A percentile compares a stretch with the other conserved stretches of the same genome.
Conservation (phyloP, 2,797 vertebrate species). For the Stomatorhinus walkeri region DNA sequence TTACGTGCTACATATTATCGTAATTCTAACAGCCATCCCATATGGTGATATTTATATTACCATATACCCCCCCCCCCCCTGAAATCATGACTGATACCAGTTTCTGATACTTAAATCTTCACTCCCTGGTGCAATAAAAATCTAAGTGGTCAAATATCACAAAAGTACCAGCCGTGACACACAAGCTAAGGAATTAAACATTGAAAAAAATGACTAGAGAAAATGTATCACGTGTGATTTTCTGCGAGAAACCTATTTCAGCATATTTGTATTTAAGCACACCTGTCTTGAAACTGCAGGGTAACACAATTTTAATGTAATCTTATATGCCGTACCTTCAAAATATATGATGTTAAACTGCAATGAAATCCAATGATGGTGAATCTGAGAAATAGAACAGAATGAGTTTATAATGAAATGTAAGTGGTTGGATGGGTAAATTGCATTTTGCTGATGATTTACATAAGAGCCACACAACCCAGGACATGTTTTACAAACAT, state of each 20-base stretch:
- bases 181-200: neutral
- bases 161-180: neutral
- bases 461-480: conserved; percentile 9
- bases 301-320: neutral
- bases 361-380: conserved; percentile 10
- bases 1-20: neutral
- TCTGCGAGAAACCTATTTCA: neutral
- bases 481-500: conserved; percentile 12
- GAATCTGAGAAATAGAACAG: neutral
- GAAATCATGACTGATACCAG: neutral
- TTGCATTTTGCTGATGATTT: conserved; percentile 31
- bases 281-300: neutral
- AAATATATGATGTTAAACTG: neutral
- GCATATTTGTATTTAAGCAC: neutral
- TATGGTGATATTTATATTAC: neutral
- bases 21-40: neutral
- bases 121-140: neutral
- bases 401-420: conserved; percentile 14
- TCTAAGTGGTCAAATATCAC: neutral
- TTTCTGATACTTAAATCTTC: neutral
- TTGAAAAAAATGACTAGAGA: neutral
- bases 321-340: neutral
- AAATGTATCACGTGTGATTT: neutral
- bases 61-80: neutral
- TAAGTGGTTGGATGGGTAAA: conserved; percentile 23